Base-by-base conservation (phyloP, 2,888 invertebrate species). In the Polydrusus tereticollis region DNA sequence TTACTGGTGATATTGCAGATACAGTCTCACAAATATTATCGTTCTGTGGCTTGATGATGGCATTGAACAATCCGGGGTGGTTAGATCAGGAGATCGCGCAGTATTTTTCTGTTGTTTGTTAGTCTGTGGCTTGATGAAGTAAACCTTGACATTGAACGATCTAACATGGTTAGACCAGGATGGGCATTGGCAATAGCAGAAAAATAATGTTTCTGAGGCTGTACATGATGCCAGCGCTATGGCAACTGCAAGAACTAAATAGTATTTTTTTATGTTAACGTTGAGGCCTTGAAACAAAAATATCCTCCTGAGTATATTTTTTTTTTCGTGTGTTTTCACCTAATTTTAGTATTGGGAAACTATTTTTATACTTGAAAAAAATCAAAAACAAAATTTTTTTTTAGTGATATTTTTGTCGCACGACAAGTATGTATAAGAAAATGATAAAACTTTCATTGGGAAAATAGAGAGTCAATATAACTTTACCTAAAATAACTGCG, bases 351-450 rank as follows among this genome's bases (percentile, higher is more conserved):
- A 18, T 68, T 60, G 50, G 69, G 69, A 66, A 70, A 75, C 64
- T 74, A 66, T 62, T 71, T 74, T 76, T 64, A 47, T 29, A 52
- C 8, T 52, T 14, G 50, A 50, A 52, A 52, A 38, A 26, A 52
- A 50, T 50, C 50, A 21, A 23, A 50, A 50, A 52, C 14, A 52
- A 52, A 29, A 52, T 14, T 29, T 29, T 26, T 23, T 52, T 50
- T 52, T 29, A 29, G 52, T 50, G 14, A 26, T 50, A 23, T 7
- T 52, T 29, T 52, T 52, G 16, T 29, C 14, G 29, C 8, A 29
- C 1, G 50, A n/a, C n/a, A 23, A 12, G 23, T 20, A 16, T n/a
- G 2, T 6, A 45, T 4, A 6, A 12, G 21, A 50, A 23, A 50
- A 23, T 23, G 12, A 4, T 23, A 1, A 50, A 23, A 50, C n/a